phyloP scores from a whole-genome alignment of 2,888 invertebrate species.

The Laothoe populi region DNA sequence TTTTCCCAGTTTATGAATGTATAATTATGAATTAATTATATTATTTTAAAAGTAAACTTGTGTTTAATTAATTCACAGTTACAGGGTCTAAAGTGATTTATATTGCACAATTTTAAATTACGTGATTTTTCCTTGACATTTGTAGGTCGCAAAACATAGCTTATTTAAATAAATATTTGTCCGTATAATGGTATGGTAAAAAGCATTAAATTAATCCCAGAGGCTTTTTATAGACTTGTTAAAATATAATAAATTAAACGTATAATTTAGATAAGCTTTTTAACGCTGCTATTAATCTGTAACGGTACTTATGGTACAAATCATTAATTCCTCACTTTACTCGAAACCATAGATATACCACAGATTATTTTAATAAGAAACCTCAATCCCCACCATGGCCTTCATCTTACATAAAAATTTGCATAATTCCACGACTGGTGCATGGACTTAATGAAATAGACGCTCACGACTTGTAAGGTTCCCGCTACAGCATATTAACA shows the following conservation, averaged over 20 bases:
- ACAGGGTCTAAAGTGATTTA: too few relatives aligned
- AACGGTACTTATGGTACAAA: not conserved
- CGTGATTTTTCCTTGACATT: too few relatives aligned
- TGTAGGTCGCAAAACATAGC: too few relatives aligned
- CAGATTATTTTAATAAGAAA: not conserved
- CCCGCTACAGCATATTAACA: not conserved
- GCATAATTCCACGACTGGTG: not conserved
- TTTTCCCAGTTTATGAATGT: too few relatives aligned
- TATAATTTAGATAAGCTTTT: not conserved
- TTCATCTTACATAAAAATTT: not conserved
- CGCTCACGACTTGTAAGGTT: not conserved
- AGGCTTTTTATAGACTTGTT: slow-evolving; percentile 2
- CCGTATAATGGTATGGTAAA: not conserved
- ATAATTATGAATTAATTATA: too few relatives aligned
- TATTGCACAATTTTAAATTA: too few relatives aligned
- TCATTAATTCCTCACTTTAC: not conserved
- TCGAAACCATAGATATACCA: not conserved
- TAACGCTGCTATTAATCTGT: not conserved
- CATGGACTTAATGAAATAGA: not conserved
- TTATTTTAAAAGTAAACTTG: too few relatives aligned
- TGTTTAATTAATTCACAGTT: too few relatives aligned
- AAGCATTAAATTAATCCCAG: not conserved
- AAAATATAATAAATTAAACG: not conserved
- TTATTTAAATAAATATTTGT: not conserved
- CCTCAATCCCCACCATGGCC: not conserved